Percentiles rank a stretch among this genome's conserved stretches.
phyloP scores from a whole-genome alignment of 2,797 vertebrate genomes.

The Diglossa cyanea region DNA sequence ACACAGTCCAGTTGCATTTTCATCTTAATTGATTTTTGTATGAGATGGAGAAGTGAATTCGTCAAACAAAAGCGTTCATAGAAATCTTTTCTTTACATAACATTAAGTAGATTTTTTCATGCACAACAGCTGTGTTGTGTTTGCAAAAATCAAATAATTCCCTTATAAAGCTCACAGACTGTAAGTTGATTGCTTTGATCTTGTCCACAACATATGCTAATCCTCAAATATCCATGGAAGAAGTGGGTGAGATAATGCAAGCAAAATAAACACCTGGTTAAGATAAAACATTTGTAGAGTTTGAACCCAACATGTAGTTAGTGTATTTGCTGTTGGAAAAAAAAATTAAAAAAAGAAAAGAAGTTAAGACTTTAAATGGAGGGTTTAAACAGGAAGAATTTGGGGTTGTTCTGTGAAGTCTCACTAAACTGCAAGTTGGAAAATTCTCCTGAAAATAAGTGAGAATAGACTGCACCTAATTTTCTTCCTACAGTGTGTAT shows the following conservation, averaged over 20 bases:
- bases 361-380: background rate
- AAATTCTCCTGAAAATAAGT: conserved; percentile 20
- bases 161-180: conserved; percentile 35
- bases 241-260: conserved; percentile 7
- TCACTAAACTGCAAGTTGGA: background rate
- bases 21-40: conserved; percentile 62
- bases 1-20: conserved; percentile 63
- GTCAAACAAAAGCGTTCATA: conserved; percentile 5
- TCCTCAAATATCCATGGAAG: conserved; percentile 29
- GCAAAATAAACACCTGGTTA: conserved; percentile 38
- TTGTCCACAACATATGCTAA: conserved; percentile 44
- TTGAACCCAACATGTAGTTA: background rate
- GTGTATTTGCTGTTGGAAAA: background rate
- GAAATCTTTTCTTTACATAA: conserved; percentile 40
- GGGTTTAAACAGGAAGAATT: background rate
- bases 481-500: background rate
- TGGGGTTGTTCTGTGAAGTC: background rate
- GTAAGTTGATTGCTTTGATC: conserved; percentile 54
- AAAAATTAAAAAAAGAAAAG: rapidly evolving
- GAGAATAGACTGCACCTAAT: background rate
- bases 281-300: conserved; percentile 3
- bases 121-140: conserved; percentile 30
- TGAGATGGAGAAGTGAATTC: conserved; percentile 38
- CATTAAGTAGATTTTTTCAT: conserved; percentile 29
- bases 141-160: conserved; percentile 52